These are phyloP conservation scores for Rhodeus uyekii DNA, from an alignment of 2,797 vertebrate genomes.

Conservation along the genomic window DNA sequence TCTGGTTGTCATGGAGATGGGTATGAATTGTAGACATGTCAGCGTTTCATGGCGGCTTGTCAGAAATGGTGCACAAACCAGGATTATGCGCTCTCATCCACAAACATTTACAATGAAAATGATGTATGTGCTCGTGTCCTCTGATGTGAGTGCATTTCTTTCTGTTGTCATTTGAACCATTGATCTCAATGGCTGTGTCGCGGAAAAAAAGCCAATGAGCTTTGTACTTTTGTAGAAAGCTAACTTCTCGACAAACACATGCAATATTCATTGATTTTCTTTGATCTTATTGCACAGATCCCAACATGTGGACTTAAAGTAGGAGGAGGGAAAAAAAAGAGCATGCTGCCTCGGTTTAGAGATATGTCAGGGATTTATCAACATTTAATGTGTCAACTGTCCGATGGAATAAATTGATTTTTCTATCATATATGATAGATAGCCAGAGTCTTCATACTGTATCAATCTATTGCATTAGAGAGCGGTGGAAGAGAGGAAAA, in stretches of 20 bases:
- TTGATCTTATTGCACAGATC: not conserved
- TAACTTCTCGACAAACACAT: not conserved
- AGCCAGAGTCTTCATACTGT: constrained; percentile 3
- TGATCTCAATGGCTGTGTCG: not conserved
- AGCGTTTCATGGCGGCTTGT: constrained; percentile 60
- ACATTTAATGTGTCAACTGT: constrained; percentile 41
- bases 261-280: constrained; percentile 9
- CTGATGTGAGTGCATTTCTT: constrained; percentile 24
- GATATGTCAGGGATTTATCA: constrained; percentile 35
- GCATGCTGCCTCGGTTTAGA: not conserved
- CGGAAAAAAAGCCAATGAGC: not conserved
- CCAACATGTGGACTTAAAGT: not conserved
- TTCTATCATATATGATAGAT: constrained; percentile 33
- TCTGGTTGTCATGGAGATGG: constrained; percentile 70
- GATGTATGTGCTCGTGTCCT: constrained; percentile 5
- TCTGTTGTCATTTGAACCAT: not conserved
- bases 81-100: constrained; percentile 35
- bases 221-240: not conserved
- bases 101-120: constrained; percentile 42
- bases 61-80: constrained; percentile 32
- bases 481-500: constrained; percentile 1
- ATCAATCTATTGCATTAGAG: constrained; percentile 20
- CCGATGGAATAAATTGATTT: constrained; percentile 31
- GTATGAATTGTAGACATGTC: constrained; percentile 61
- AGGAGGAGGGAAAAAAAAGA: not conserved